phyloP scores from a whole-genome alignment of 2,797 vertebrate genomes.

The Pteropus rufus region DNA sequence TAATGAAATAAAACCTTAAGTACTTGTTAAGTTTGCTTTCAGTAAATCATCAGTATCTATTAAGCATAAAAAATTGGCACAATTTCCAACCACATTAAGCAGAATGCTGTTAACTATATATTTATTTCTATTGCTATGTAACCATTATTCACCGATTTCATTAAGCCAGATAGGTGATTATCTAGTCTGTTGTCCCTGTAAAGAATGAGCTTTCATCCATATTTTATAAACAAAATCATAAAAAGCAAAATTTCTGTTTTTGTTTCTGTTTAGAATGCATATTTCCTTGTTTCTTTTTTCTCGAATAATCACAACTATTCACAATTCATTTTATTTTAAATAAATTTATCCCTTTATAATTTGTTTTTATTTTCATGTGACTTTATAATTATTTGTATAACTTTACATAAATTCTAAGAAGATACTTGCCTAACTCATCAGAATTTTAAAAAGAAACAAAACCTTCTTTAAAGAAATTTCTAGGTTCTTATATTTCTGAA shows the following conservation, averaged over 20 bases:
- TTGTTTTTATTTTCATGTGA: neutral
- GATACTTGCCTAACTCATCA: neutral
- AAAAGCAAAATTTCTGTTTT: neutral
- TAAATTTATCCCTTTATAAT: neutral
- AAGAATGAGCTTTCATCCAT: neutral
- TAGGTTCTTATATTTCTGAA: neutral
- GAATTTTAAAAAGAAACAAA: neutral
- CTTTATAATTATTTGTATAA: neutral
- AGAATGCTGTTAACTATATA: neutral
- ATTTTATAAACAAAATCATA: conserved; percentile 7
- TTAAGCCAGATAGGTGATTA: neutral
- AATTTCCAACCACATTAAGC: neutral
- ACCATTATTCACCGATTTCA: neutral
- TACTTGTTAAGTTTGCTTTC: conserved; percentile 38
- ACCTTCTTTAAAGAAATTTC: neutral
- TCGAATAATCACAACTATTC: neutral
- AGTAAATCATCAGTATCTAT: conserved; percentile 22
- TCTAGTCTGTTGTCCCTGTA: neutral
- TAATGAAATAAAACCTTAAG: conserved; percentile 53
- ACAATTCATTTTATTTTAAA: neutral
- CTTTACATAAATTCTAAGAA: neutral
- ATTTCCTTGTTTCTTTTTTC: neutral
- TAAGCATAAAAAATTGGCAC: neutral
- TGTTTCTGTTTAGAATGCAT: neutral
- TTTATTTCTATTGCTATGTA: neutral